Evolutionary conservation across 2,888 invertebrate genomes (phyloP).

Genomic region (Noctua janthina): DNA sequence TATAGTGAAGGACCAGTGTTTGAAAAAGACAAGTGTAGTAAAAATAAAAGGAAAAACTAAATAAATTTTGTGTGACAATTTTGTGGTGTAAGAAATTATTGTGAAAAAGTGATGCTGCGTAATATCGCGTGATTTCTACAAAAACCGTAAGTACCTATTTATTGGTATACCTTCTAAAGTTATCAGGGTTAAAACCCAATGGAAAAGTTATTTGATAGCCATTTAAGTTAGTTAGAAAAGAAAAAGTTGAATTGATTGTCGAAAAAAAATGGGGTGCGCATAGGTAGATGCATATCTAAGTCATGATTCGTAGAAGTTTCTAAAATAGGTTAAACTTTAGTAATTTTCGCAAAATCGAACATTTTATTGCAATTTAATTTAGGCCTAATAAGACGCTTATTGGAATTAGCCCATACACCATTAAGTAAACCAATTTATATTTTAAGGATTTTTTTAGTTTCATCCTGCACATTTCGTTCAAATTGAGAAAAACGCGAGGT

Average conservation of each 20-base stretch:
- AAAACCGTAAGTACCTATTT: conserved; percentile 82
- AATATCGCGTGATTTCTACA: conserved; percentile 74
- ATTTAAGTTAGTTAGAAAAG: background rate
- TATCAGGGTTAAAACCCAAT: background rate
- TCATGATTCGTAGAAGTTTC: background rate
- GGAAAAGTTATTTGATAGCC: background rate
- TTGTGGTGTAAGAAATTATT: conserved; percentile 75
- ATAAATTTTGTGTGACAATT: conserved; percentile 76
- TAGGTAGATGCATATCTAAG: background rate
- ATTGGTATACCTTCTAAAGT: background rate
- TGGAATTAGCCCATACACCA: conserved; percentile 49
- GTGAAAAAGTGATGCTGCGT: conserved; percentile 87
- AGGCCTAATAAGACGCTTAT: conserved; percentile 77
- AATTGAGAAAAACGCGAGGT: background rate
- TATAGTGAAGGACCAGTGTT: conserved; percentile 69
- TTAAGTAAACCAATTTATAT: background rate
- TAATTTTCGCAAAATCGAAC: background rate
- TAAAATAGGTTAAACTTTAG: background rate
- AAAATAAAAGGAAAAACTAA: conserved; percentile 53
- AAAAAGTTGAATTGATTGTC: background rate
- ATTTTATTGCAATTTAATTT: conserved; percentile 54
- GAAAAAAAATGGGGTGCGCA: background rate
- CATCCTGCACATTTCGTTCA: background rate
- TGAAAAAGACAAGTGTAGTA: conserved; percentile 69
- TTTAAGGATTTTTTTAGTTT: background rate